Base-by-base conservation (phyloP, 1,140 invertebrate species). In the Thaumetopoea pityocampa region DNA sequence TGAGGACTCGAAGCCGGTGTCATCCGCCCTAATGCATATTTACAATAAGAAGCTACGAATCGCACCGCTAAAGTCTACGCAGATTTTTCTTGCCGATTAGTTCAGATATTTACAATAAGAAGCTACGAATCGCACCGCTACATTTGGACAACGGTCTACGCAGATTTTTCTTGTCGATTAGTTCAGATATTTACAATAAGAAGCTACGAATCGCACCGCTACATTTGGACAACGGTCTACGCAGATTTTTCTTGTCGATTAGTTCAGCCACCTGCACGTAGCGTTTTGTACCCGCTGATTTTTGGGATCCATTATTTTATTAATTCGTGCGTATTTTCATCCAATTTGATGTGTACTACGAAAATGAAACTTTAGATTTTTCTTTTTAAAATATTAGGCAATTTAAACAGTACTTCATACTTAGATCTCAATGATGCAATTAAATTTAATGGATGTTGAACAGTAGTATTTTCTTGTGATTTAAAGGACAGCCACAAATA, bases 101-200 rank as follows among this genome's bases (percentile, higher is more conserved):
- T 66, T 63, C 56, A 54, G 29, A 56, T 49, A 37, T 29, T 36
- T 49, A 18, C 36, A 52, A 69, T 69, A 64, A 59, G 53, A 47
- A 48, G n/a, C 43, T 40, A 44, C 41, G 48, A 54, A 62, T 64
- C 51, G 48, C 61, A 41, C 48, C 46, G 37, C 40, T 27, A 40
- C 52, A 54, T n/a, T n/a, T n/a, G n/a, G n/a, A n/a, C n/a, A n/a
- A n/a, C n/a, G n/a, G 62, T 42, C 55, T 47, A 51, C 45, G 54
- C 49, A 56, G 52, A 51, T 62, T 44, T 46, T 67, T 54, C 49
- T 52, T 40, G 35, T 35, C n/a, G n/a, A n/a, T n/a, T n/a, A n/a
- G n/a, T n/a, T n/a, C n/a, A n/a, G n/a, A 80, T 80, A 76, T 80
- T 71, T 68, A 80, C 76, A 69, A 69, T 69, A 64, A 59, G 53